Base-by-base conservation (phyloP, 2,888 invertebrate genomes). In the Drosophila suboccidentalis region DNA sequence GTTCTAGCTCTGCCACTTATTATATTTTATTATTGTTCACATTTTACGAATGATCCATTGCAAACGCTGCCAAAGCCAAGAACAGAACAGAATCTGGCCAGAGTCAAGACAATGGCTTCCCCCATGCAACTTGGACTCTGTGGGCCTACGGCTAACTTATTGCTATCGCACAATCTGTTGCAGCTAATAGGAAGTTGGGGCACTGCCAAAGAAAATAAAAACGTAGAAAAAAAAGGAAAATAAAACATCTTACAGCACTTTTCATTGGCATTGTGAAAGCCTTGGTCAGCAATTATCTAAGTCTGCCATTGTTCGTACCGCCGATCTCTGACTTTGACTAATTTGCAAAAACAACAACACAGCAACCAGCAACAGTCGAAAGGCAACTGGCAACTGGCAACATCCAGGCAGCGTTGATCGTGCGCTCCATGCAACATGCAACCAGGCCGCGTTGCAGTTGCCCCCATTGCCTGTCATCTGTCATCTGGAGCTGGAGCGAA, bases 111-210 rank as follows among this genome's bases (percentile, higher is more conserved):
- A 78, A 78, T 75, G 74, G 78, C 17, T 47, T 26, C 46, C 15
- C 15, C 26, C 38, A 26, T 58, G 65, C 66, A 54, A 69, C 65
- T 54, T 5, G n/a, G 36, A 41, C 62, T 73, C 41, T 57, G 39
- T 46, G 43, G 29, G 65, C 75, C 68, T 53, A 43, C 15, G 77
- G 87, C 85, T 87, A 87, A 86, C 75, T 87, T 86, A 86, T 86
- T 85, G 87, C 85, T 85, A 87, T 85, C 87, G 87, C 85, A 79
- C 80, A 86, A 86, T 85, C 85, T 78, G 78, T 73, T 69, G 84
- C 85, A 79, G 58, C 85, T 87, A 87, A 87, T 85, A 87, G 85
- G 87, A 87, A 86, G 85, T 86, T 78, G 83, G 68, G 60, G 43
- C 46, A 51, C 41, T 54, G 17, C 54, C 22, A 41, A 29, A 22